These are phyloP conservation scores for Hassar affinis DNA, from an alignment of 2,113 vertebrate genomes.

Conservation along the genomic window DNA sequence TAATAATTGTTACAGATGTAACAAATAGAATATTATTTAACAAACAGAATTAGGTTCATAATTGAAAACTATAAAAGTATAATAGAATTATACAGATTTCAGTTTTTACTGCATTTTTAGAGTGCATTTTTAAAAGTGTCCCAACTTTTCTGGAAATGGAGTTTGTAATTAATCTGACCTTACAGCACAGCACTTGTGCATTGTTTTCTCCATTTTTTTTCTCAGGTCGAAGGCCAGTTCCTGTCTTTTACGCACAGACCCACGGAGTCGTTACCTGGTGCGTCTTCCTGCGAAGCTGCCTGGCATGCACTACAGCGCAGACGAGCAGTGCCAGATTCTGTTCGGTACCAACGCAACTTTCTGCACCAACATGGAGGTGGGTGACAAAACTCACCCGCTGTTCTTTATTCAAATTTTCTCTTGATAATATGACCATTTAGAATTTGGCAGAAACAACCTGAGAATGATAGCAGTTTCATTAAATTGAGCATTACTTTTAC, in stretches of 20 bases:
- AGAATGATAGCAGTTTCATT: background rate
- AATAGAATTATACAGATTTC: background rate
- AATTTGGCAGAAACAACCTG: slow-evolving; percentile 5
- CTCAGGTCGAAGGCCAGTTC: slow-evolving; percentile 90
- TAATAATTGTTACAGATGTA: too few relatives aligned
- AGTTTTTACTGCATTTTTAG: background rate
- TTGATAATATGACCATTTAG: background rate
- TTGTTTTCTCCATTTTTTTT: too few relatives aligned
- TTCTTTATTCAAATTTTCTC: background rate
- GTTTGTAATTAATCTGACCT: background rate
- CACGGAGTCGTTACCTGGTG: slow-evolving; percentile 77
- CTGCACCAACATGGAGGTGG: slow-evolving; percentile 95
- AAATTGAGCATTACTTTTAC: slow-evolving; percentile 13
- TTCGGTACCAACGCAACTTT: slow-evolving; percentile 95
- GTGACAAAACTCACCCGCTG: background rate
- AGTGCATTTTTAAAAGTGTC: too few relatives aligned
- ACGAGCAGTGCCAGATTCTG: slow-evolving; percentile 95
- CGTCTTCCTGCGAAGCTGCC: slow-evolving; percentile 90
- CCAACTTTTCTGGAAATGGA: too few relatives aligned
- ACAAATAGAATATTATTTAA: too few relatives aligned
- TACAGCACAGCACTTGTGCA: background rate
- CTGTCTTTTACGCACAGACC: slow-evolving; percentile 87
- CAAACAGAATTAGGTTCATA: too few relatives aligned
- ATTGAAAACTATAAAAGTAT: too few relatives aligned
- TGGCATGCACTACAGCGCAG: slow-evolving; percentile 94